Percentiles rank a stretch among this genome's conserved stretches.
Evolutionary conservation across 2,113 vertebrate genomes (phyloP).

Genomic region (Origma solitaria): DNA sequence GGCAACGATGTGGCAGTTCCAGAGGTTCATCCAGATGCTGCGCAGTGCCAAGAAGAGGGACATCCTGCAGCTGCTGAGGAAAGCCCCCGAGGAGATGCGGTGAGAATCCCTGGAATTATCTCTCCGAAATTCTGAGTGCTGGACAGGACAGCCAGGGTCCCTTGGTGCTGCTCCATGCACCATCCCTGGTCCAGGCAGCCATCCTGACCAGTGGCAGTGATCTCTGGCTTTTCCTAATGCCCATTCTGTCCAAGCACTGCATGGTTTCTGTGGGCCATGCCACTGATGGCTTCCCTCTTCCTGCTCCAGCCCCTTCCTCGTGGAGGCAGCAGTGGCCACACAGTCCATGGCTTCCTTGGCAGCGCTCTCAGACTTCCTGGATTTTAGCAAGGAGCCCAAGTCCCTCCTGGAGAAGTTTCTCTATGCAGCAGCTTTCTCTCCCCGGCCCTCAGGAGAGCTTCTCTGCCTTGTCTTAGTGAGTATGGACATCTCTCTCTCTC

Average conservation of each 20-base stretch:
- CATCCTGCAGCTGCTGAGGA: conserved; percentile 54
- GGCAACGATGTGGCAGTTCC: not conserved
- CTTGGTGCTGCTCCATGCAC: not conserved
- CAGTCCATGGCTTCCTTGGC: conserved; percentile 44
- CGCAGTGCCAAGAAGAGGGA: conserved; percentile 42
- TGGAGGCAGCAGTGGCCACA: conserved; percentile 44
- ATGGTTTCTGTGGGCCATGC: rapidly evolving
- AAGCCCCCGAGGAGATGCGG: not conserved
- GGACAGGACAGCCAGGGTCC: rapidly evolving
- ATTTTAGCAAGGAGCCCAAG: conserved; percentile 39
- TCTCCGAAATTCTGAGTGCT: rapidly evolving
- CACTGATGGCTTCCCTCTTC: not conserved
- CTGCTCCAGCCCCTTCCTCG: conserved; percentile 38
- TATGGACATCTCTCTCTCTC: not conserved
- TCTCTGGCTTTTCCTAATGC: not conserved
- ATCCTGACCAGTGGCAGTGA: rapidly evolving
- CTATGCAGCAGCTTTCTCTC: conserved; percentile 53
- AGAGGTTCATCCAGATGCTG: conserved; percentile 51
- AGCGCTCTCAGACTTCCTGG: conserved; percentile 57
- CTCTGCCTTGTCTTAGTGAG: conserved; percentile 58
- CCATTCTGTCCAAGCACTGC: not conserved
- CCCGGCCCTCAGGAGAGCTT: conserved; percentile 60
- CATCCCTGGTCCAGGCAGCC: not conserved
- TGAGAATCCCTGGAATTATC: not conserved
- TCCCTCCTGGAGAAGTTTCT: conserved; percentile 57